These are phyloP conservation scores for Antennarius striatus DNA, from an alignment of 2,113 vertebrate genomes.

Conservation along the genomic window DNA sequence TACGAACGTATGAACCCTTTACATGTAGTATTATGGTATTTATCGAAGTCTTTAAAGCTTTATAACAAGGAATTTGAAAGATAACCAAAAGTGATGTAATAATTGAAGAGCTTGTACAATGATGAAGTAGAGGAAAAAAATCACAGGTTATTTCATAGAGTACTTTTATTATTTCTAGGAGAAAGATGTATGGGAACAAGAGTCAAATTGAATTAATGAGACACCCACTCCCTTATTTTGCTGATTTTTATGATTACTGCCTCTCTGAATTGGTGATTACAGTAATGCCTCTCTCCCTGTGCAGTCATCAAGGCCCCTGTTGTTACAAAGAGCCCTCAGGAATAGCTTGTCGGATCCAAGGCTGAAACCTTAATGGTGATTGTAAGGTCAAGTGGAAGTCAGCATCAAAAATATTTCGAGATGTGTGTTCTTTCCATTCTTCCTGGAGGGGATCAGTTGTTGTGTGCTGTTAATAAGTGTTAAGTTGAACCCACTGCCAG, in stretches of 20 bases:
- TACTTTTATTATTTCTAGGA: neutral
- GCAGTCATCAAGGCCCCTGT: conserved; percentile 12
- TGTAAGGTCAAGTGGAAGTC: conserved; percentile 49
- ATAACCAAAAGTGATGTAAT: no score
- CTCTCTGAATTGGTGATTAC: conserved; percentile 2
- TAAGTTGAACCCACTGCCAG: conserved; percentile 14
- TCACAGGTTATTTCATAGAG: no score
- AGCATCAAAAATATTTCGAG: conserved; percentile 32
- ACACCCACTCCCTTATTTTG: neutral
- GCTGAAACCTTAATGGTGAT: conserved; percentile 20
- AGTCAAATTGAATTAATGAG: neutral
- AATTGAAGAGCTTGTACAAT: no score
- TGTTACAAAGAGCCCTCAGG: conserved; percentile 15
- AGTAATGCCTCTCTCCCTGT: neutral
- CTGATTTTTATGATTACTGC: neutral
- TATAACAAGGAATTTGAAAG: no score
- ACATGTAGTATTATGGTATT: no score
- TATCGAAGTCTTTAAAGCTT: no score
- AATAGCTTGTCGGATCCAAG: conserved; percentile 18
- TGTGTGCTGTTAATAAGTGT: conserved; percentile 14
- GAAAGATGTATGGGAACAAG: neutral
- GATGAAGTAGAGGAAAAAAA: no score
- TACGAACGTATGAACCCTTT: no score
- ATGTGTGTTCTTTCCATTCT: conserved; percentile 15
- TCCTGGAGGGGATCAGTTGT: conserved; percentile 29